phyloP scores from a whole-genome alignment of 1,140 invertebrate genomes.

The Pseudomyrmex flavicornis region DNA sequence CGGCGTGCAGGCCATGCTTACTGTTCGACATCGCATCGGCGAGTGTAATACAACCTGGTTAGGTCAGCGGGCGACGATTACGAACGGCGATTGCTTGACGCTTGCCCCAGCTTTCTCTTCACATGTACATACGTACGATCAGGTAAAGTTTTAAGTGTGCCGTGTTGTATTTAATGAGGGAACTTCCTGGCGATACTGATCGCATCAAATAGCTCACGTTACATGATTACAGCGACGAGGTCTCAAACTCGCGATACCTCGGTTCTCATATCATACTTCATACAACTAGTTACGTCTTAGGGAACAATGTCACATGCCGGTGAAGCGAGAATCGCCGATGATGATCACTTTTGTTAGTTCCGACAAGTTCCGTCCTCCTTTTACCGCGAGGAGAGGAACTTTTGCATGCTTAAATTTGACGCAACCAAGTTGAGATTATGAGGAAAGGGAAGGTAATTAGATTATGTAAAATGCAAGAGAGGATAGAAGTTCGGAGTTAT shows the following conservation, averaged over 20 bases:
- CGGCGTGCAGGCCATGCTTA: conserved; percentile 45
- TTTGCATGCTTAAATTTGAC: conserved; percentile 2
- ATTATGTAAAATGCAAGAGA: not conserved
- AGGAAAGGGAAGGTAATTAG: not conserved
- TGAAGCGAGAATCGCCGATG: not conserved
- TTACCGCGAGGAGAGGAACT: not conserved
- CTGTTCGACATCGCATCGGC: conserved; percentile 48
- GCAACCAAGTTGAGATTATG: not conserved
- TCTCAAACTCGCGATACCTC: conserved; percentile 20
- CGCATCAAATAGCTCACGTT: conserved; percentile 44
- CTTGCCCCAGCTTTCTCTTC: not conserved
- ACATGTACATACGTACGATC: conserved; percentile 36
- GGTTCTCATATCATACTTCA: conserved; percentile 28
- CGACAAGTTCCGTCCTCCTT: not conserved
- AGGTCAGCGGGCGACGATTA: conserved; percentile 42
- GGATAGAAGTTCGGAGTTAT: no score
- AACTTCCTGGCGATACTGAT: conserved; percentile 52
- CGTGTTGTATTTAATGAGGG: conserved; percentile 47
- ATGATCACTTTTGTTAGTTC: conserved; percentile 18
- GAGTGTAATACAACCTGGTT: conserved; percentile 43
- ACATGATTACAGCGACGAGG: conserved; percentile 41
- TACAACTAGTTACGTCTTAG: conserved; percentile 45
- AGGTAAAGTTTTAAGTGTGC: conserved; percentile 49
- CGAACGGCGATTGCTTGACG: conserved; percentile 26
- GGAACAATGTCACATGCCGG: conserved; percentile 20